These are phyloP conservation scores for Parus major DNA, from an alignment of 2,113 vertebrate genomes.

Conservation along the genomic window DNA sequence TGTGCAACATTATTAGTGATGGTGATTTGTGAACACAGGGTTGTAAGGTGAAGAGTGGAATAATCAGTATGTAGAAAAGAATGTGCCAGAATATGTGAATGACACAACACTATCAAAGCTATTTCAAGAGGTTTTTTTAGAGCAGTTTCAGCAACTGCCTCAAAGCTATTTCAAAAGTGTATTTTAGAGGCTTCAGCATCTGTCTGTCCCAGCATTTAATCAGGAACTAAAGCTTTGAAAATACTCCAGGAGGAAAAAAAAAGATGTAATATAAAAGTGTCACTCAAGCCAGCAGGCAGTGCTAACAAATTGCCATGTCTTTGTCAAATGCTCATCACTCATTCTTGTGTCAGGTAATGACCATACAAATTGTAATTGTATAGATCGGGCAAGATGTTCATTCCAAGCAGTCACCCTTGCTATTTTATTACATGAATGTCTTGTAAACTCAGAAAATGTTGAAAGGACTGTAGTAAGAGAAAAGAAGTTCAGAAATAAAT, in stretches of 20 bases:
- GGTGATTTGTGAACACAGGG: not conserved
- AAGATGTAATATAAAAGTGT: slow-evolving; percentile 54
- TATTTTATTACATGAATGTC: slow-evolving; percentile 31
- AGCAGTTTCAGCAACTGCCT: slow-evolving; percentile 43
- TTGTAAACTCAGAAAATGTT: slow-evolving; percentile 23
- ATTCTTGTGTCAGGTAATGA: slow-evolving; percentile 48
- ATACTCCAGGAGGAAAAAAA: slow-evolving; percentile 13
- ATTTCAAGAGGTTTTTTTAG: slow-evolving; percentile 48
- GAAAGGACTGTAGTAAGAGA: not conserved
- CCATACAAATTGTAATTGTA: slow-evolving; percentile 51
- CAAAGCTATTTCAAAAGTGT: slow-evolving; percentile 51
- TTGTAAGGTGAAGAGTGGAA: slow-evolving; percentile 1
- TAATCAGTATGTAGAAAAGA: not conserved
- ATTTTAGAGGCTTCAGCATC: slow-evolving; percentile 46
- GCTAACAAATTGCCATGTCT: slow-evolving; percentile 59
- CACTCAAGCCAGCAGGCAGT: slow-evolving; percentile 52
- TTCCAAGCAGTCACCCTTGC: slow-evolving; percentile 23
- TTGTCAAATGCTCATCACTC: slow-evolving; percentile 51
- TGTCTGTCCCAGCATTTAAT: slow-evolving; percentile 66
- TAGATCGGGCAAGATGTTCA: slow-evolving; percentile 6
- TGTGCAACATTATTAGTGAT: not conserved
- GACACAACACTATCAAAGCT: slow-evolving; percentile 42
- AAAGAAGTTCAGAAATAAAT: slow-evolving; percentile 31
- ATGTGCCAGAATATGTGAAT: slow-evolving; percentile 33
- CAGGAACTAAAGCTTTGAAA: slow-evolving; percentile 61